Conservation (phyloP, 2,888 invertebrate species). For the Drosophila falleni region DNA sequence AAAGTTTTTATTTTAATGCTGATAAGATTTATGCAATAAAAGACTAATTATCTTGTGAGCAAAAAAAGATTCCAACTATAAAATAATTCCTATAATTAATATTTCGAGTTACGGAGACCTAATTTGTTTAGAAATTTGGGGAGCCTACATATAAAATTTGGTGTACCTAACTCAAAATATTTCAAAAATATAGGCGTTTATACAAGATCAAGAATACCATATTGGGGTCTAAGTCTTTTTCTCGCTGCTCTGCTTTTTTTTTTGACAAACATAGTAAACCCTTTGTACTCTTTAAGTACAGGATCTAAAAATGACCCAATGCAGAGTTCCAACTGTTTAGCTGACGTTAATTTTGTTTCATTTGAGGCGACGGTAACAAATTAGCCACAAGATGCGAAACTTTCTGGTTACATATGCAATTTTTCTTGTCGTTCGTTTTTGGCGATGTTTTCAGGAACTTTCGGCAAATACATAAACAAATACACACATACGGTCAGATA, state of each 20-base stretch:
- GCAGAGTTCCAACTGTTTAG: constrained; percentile 1
- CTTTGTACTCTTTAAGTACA: neutral
- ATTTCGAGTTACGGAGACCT: too few relatives aligned
- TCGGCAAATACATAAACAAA: constrained; percentile 41
- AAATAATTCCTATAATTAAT: too few relatives aligned
- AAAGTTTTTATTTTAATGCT: too few relatives aligned
- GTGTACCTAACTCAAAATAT: too few relatives aligned
- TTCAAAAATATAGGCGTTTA: too few relatives aligned
- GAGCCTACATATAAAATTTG: too few relatives aligned
- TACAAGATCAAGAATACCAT: too few relatives aligned
- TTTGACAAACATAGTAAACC: neutral
- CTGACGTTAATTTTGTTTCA: constrained; percentile 20
- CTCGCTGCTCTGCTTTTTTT: neutral
- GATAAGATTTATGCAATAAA: too few relatives aligned
- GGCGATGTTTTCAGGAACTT: constrained; percentile 59
- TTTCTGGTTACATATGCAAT: constrained; percentile 66
- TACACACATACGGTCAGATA: constrained; percentile 1
- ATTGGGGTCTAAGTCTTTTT: neutral
- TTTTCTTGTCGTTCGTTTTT: constrained; percentile 67
- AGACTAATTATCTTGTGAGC: too few relatives aligned
- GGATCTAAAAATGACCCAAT: neutral
- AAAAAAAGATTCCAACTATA: too few relatives aligned
- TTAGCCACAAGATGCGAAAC: constrained; percentile 41
- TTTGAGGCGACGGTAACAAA: constrained; percentile 24
- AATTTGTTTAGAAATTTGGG: too few relatives aligned